Evolutionary conservation across 2,113 vertebrate species (phyloP), one percentile per base, ranked within the genome.

Genomic region (Cromileptes altivelis): DNA sequence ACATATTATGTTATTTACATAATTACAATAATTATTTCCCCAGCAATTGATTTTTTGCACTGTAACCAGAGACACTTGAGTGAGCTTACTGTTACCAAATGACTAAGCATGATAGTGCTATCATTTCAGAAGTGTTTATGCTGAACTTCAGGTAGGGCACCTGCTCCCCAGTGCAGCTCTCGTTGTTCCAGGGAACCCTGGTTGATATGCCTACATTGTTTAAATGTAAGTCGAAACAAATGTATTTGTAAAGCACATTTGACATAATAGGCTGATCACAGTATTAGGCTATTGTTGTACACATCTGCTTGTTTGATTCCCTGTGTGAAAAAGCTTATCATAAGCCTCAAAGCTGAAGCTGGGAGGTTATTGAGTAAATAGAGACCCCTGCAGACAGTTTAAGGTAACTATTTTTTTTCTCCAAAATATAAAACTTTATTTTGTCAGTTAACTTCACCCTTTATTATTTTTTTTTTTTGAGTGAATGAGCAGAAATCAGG

Each of bases 351-450:
- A 49, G 4, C 18, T 11, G 13, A 61, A 17, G 50, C 50, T 70
- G 30, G 6, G 30, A 55, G 68, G 86, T 93, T 90, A 79, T 78
- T 94, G 83, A 87, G 93, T 83, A 89, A 93, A 90, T 89, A 89
- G 94, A 92, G 91, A 94, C 95, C 93, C 83, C 95, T 95, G 88
- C 93, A 94, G 95, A 85, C 83, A 63, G 64, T 27, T 62, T 81
- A 30, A 40, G 84, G 93, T 83, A 92, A 88, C 30, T 30, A 1
- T 70, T 80, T 69, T 71, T 71, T 50, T 19, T 7, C 13, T 27
- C 3, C 45, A 42, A 65, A 53, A 4, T 30, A 12, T 15, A 73
- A n/a, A 21, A 18, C 40, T 42, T 18, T 30, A 8, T 57, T 67
- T 42, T 40, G n/a, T 40, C 21, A 42, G 30, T 80, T 50, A 21